A percentile compares a stretch with the other conserved stretches of the same genome.
Conservation (phyloP, 2,888 invertebrate genomes). For the Amblyjoppa fuscipennis region DNA sequence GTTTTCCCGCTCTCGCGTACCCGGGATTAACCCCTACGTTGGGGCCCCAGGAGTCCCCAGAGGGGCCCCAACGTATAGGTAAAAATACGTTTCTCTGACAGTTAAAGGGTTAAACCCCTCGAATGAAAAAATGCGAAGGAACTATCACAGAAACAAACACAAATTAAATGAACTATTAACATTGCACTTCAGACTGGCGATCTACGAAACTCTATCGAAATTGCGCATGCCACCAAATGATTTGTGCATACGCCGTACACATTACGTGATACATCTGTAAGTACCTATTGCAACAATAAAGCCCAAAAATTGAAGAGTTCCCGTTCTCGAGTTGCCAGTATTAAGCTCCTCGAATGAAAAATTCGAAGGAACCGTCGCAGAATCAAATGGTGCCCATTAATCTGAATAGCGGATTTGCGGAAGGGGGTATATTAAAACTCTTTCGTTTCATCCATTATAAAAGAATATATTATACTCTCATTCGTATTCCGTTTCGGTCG, state of each 20-base stretch:
- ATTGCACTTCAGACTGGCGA: neutral
- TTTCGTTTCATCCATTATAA: slow-evolving; percentile 23
- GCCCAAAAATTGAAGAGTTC: neutral
- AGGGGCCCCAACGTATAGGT: no score
- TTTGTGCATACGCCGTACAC: neutral
- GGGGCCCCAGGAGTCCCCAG: no score
- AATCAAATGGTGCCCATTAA: slow-evolving; percentile 29
- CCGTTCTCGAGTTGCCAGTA: neutral
- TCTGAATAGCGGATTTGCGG: neutral
- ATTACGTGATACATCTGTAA: neutral
- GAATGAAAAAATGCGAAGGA: no score
- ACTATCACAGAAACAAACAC: no score
- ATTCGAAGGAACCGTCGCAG: neutral
- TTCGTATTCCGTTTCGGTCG: slow-evolving; percentile 39
- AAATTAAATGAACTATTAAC: no score
- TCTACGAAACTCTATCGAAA: no score
- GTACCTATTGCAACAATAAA: slow-evolving; percentile 12
- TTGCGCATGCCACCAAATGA: neutral
- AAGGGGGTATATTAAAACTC: neutral
- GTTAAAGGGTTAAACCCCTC: no score
- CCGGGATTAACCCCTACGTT: neutral
- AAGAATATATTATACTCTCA: slow-evolving; percentile 43
- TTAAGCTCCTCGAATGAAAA: neutral
- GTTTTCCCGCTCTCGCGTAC: neutral
- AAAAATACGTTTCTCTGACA: no score